Evolutionary conservation across 1,140 invertebrate genomes (phyloP).

Genomic region (Cryptotermes secundus): DNA sequence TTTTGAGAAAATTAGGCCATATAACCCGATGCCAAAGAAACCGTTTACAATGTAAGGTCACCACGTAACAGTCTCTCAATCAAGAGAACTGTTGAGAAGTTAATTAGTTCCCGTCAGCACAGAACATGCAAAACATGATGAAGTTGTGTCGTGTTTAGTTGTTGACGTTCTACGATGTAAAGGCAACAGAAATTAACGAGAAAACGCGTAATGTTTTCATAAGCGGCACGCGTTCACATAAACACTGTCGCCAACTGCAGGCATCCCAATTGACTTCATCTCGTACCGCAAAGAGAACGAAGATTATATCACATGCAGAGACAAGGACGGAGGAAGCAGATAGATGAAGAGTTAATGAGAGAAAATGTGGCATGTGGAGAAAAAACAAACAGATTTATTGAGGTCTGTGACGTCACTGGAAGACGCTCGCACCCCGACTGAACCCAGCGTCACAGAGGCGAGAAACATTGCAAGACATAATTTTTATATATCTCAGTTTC

Average conservation of each 20-base stretch:
- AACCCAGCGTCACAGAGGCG: not conserved
- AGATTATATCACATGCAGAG: not conserved
- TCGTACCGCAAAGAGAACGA: not conserved
- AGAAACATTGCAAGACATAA: not conserved
- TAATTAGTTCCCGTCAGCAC: not conserved
- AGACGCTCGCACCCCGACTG: not conserved
- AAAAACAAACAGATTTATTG: not conserved
- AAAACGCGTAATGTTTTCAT: not conserved
- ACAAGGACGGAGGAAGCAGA: not conserved
- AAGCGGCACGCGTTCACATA: not conserved
- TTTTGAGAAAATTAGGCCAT: too few relatives aligned
- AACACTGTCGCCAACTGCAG: not conserved
- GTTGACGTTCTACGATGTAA: not conserved
- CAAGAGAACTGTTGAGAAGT: not conserved
- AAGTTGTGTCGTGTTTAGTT: not conserved
- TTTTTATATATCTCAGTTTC: too few relatives aligned
- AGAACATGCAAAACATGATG: not conserved
- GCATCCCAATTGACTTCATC: not conserved
- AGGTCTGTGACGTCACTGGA: not conserved
- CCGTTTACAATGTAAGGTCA: not conserved
- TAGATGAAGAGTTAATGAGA: slow-evolving; percentile 17
- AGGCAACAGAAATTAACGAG: slow-evolving; percentile 6
- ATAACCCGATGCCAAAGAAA: not conserved
- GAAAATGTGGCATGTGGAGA: not conserved
- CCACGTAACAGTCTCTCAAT: too few relatives aligned